These are phyloP conservation scores for Synanthedon vespiformis DNA, from an alignment of 2,888 invertebrate species.

Conservation along the genomic window DNA sequence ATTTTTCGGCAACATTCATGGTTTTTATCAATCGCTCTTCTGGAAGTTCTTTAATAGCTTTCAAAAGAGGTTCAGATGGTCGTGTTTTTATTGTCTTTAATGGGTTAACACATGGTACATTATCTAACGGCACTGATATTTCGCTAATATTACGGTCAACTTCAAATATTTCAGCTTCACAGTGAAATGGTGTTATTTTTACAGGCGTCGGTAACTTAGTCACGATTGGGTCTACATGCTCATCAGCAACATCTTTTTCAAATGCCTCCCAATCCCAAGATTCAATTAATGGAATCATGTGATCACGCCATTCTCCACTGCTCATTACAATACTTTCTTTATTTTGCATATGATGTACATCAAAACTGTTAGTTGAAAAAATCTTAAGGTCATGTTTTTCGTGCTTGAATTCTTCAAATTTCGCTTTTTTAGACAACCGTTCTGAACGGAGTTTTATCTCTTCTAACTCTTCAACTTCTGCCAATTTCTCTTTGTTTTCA, in stretches of 20 bases:
- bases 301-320: slow-evolving; percentile 71
- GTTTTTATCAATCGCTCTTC: slow-evolving; percentile 71
- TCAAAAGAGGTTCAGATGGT: slow-evolving; percentile 53
- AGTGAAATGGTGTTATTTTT: slow-evolving; percentile 56
- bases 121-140: slow-evolving; percentile 68
- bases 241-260: slow-evolving; percentile 68
- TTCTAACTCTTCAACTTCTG: slow-evolving; percentile 72
- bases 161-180: slow-evolving; percentile 64
- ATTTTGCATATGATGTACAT: slow-evolving; percentile 61
- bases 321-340: slow-evolving; percentile 63
- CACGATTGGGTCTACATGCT: slow-evolving; percentile 56
- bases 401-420: slow-evolving; percentile 45
- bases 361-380: slow-evolving; percentile 58
- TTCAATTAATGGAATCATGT: slow-evolving; percentile 73
- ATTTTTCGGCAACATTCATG: slow-evolving; percentile 70
- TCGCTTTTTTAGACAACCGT: slow-evolving; percentile 49
- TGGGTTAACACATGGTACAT: slow-evolving; percentile 73
- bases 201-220: slow-evolving; percentile 60
- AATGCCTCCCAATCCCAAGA: slow-evolving; percentile 75
- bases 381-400: slow-evolving; percentile 63
- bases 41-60: slow-evolving; percentile 65
- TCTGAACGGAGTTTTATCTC: slow-evolving; percentile 61
- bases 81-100: slow-evolving; percentile 67
- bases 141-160: slow-evolving; percentile 63
- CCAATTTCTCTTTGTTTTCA: slow-evolving; percentile 80